phyloP scores from a whole-genome alignment of 2,888 invertebrate genomes.

The Noctua janthe region DNA sequence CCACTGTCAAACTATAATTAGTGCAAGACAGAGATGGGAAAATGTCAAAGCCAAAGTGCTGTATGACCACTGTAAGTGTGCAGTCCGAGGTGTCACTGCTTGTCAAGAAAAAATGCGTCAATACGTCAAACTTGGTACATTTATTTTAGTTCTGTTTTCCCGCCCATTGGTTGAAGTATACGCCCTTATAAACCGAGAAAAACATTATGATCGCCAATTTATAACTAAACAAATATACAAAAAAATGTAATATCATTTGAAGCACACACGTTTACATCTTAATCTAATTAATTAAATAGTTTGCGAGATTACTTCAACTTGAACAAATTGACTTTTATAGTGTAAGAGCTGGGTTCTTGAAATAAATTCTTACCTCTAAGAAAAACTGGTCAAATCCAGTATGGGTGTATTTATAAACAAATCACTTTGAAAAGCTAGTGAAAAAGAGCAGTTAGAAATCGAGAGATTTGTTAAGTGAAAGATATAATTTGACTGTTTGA shows the following conservation, averaged over 20 bases:
- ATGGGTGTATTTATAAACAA: not conserved
- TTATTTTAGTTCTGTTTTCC: no score
- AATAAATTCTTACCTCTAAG: not conserved
- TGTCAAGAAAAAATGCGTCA: no score
- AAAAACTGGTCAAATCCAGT: not conserved
- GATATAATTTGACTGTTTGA: not conserved
- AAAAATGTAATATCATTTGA: slow-evolving; percentile 55
- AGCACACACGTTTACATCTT: slow-evolving; percentile 64
- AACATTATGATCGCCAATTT: slow-evolving; percentile 16
- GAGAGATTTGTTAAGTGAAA: not conserved
- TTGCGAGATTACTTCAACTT: slow-evolving; percentile 53
- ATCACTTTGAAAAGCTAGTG: not conserved
- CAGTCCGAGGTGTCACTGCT: no score
- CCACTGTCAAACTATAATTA: not conserved
- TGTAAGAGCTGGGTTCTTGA: not conserved
- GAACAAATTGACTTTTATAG: slow-evolving; percentile 23
- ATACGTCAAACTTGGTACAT: no score
- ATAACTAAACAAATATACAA: slow-evolving; percentile 52
- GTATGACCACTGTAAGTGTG: no score
- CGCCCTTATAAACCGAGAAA: no score
- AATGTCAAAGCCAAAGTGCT: not conserved
- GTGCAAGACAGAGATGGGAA: not conserved
- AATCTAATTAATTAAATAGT: slow-evolving; percentile 51
- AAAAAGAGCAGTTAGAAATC: not conserved
- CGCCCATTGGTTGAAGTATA: not conserved